These are phyloP conservation scores for Halictus ligatus DNA, from an alignment of 2,888 invertebrate species.

Conservation along the genomic window DNA sequence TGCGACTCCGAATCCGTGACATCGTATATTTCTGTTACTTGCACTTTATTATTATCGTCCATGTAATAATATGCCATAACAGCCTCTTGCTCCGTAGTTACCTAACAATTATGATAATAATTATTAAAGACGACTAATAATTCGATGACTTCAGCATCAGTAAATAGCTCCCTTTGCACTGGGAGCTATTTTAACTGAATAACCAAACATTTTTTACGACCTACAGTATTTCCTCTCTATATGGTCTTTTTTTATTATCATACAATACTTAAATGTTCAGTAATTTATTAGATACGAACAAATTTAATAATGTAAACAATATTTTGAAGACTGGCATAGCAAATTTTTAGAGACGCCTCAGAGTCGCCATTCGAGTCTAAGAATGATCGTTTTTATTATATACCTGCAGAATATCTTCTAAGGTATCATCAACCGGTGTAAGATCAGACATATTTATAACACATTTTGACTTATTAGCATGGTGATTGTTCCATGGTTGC, in stretches of 20 bases:
- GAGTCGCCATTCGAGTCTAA: neutral
- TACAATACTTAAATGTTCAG: too few relatives aligned
- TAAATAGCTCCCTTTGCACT: neutral
- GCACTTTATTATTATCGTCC: conserved; percentile 94
- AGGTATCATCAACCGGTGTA: conserved; percentile 84
- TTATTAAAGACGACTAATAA: conserved; percentile 2
- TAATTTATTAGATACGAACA: too few relatives aligned
- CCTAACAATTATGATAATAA: conserved; percentile 85
- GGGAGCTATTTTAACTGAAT: too few relatives aligned
- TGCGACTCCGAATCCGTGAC: conserved; percentile 91
- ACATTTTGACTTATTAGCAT: conserved; percentile 75
- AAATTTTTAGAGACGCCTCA: too few relatives aligned
- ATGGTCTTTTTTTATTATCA: too few relatives aligned
- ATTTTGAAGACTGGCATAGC: too few relatives aligned
- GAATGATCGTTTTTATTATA: conserved; percentile 23
- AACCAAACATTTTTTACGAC: too few relatives aligned
- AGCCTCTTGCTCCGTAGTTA: conserved; percentile 94
- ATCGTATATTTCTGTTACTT: conserved; percentile 95
- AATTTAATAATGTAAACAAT: too few relatives aligned
- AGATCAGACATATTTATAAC: conserved; percentile 79
- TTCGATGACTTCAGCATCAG: neutral
- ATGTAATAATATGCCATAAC: conserved; percentile 96
- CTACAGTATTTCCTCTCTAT: too few relatives aligned
- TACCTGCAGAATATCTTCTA: conserved; percentile 86
- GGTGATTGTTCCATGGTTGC: conserved; percentile 76